Evolutionary conservation across 1,140 invertebrate species (phyloP), one percentile per base, ranked within the genome.

Genomic region (Harlomillsia oculata): DNA sequence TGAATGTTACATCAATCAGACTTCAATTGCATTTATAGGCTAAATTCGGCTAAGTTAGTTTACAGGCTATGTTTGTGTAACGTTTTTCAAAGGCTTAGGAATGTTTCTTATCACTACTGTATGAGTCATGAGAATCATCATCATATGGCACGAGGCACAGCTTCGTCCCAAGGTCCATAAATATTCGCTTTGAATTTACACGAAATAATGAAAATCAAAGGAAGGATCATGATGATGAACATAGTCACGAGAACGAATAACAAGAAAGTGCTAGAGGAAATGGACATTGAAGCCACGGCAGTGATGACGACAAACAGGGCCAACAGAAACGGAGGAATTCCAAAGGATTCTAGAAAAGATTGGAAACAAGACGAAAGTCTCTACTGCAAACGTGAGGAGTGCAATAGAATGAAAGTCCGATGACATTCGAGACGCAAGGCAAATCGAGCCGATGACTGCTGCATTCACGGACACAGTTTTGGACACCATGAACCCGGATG

Each of bases 361-460:
- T 6, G 93, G 92, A 68, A 87, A 85, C 11, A 97, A 71, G 0
- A 91, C 88, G 75, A 97, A 97, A 61, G 86, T 77, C 65, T 87
- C 79, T 2, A 91, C 85, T 0, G 93, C 82, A 56, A 89, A 78
- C 0, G 87, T 85, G 6, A 97, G 76, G 21, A 94, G 74, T 8
- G 89, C 82, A 74, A 96, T 96, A 0, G 89, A 87, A 67, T 95
- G 84, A 64, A 82, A 82, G 1, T 87, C 78, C 0, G 85, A 84
- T 1, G 84, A 76, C 5, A 98, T 70, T 66, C 95, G 77, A 0
- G 95, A 98, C 0, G 93, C 88, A 44, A 98, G 73, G 76, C 93
- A 97, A 20, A 98, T 83, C 1, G 91, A 87, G 0, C 85, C 87
- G 75, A 96, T 96, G 45, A 95, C 82, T 0, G 87, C 91, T 0